Evolutionary conservation across 2,797 vertebrate genomes (phyloP), one percentile per base, ranked within the genome.

Genomic region (Phrynocephalus forsythii): DNA sequence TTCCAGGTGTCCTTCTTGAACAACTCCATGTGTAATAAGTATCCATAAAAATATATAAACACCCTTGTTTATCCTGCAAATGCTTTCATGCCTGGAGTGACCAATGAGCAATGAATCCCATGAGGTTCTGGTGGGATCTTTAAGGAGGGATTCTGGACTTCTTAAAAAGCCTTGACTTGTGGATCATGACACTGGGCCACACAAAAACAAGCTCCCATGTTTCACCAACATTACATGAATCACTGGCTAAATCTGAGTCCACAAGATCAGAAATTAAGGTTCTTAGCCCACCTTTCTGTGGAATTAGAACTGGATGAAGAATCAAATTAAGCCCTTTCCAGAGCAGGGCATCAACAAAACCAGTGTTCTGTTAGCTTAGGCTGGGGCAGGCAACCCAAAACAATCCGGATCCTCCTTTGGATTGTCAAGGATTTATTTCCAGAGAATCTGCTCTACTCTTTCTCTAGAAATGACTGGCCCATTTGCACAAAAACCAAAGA

Each of bases 31-130:
- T 52, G 26, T 79, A 18, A n/a, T 44, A 60, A 56, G 50, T 30
- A 38, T 73, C 68, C 80, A 48, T 56, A 69, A 76, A 73, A 50
- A 73, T 80, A 73, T 48, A 56, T 78, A 83, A 52, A 82, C 15
- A 33, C 69, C 22, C 38, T 18, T 50, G 48, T 20, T 68, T 75
- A 67, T 30, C 63, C 28, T 76, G 72, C 15, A 76, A 66, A 38
- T 15, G 60, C 24, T 87, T 84, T 71, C 67, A 50, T 79, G 87
- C 20, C 52, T 63, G n/a, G 67, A 30, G 8, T 6, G 30, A 44
- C 56, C 83, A 78, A 48, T 60, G 16, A 48, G 48, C 44, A 44
- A 38, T 16, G 1, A 13, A 52, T 30, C 18, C 48, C 33, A 48
- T 80, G 26, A 5, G 28, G 13, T 69, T 69, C 10, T 28, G 8